These are phyloP conservation scores for Lophura nycthemera DNA, from an alignment of 2,113 vertebrate genomes.

Conservation along the genomic window DNA sequence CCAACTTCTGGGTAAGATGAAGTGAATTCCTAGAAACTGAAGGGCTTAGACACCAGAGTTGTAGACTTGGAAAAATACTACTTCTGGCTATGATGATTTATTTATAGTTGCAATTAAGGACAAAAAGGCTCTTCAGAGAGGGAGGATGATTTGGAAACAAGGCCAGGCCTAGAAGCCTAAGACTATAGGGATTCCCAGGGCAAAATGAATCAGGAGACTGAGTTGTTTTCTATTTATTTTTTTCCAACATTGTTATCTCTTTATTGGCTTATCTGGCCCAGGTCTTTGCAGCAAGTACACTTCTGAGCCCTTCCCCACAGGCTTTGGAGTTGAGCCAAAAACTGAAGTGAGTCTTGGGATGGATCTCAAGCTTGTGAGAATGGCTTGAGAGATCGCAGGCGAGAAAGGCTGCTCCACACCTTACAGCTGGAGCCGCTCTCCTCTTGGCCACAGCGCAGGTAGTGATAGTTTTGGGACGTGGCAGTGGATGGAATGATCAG, in stretches of 20 bases:
- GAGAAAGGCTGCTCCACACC: neutral
- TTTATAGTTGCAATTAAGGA: constrained; percentile 74
- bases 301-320: neutral
- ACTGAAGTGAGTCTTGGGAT: neutral
- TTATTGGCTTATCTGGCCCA: constrained; percentile 26
- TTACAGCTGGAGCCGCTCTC: neutral
- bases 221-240: constrained; percentile 41
- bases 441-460: neutral
- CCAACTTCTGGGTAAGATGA: constrained; percentile 60
- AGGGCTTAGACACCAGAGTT: constrained; percentile 47
- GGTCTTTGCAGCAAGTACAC: neutral
- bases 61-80: constrained; percentile 71
- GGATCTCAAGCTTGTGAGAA: neutral
- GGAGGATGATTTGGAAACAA: constrained; percentile 63
- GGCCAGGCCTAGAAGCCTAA: constrained; percentile 63
- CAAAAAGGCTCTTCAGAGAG: constrained; percentile 71
- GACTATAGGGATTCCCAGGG: constrained; percentile 64
- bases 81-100: constrained; percentile 67
- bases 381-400: neutral
- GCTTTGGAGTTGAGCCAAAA: constrained; percentile 17
- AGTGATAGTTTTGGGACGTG: neutral
- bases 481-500: neutral
- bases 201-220: constrained; percentile 59
- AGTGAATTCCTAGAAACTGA: constrained; percentile 70
- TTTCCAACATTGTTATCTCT: constrained; percentile 42